Conservation (phyloP, 2,113 vertebrate genomes). For the Salvelinus sp. region DNA sequence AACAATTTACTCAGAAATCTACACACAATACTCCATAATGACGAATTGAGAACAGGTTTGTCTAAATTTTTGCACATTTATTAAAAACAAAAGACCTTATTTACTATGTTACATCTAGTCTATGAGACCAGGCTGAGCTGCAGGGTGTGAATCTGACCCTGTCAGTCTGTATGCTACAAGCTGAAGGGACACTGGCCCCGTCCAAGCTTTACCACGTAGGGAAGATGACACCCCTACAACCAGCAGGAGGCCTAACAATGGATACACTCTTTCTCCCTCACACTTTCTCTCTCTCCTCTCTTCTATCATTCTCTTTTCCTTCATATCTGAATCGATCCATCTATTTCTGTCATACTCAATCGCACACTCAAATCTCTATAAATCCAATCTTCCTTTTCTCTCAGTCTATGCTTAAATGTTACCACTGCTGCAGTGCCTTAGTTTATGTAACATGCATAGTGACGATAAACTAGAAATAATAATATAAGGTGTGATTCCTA, state of each 20-base stretch:
- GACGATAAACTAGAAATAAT: conserved; percentile 4
- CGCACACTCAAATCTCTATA: background rate
- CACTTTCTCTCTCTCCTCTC: background rate
- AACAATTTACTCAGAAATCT: no score
- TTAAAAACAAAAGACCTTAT: no score
- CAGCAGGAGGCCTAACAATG: conserved; percentile 1
- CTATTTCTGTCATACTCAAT: background rate
- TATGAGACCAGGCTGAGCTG: no score
- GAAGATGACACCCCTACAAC: background rate
- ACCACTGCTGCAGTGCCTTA: background rate
- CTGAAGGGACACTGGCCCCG: background rate
- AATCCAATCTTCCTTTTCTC: background rate
- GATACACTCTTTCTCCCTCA: background rate
- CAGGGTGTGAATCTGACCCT: no score
- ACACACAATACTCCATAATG: no score
- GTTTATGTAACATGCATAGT: no score
- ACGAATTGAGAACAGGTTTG: no score
- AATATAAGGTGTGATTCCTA: background rate
- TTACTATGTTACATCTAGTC: no score
- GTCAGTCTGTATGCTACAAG: no score
- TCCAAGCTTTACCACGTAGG: background rate
- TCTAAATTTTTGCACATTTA: no score
- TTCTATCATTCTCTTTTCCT: background rate
- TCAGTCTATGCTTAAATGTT: background rate
- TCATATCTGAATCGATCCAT: background rate